These are phyloP conservation scores for Meiosimyza platycephala DNA, from an alignment of 2,888 invertebrate genomes.

Conservation along the genomic window DNA sequence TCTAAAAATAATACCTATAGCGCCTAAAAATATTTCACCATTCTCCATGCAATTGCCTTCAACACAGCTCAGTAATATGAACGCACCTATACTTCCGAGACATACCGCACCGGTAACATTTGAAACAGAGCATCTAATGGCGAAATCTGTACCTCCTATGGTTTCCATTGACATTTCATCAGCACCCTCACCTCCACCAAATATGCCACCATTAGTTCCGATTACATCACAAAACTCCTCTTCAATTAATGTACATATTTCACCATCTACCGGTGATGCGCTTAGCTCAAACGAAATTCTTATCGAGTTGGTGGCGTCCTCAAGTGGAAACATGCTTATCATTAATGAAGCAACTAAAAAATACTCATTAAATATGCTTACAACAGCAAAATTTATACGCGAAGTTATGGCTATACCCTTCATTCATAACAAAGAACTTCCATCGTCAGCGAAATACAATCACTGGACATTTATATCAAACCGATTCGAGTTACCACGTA, in stretches of 20 bases:
- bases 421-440: conserved; percentile 47
- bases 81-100: conserved; percentile 7
- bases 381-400: conserved; percentile 50
- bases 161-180: not conserved
- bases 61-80: conserved; percentile 22
- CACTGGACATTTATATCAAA: conserved; percentile 51
- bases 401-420: conserved; percentile 55
- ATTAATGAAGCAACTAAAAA: conserved; percentile 41
- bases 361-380: conserved; percentile 47
- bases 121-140: not conserved
- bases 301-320: conserved; percentile 46
- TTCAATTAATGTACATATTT: not conserved
- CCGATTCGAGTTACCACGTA: conserved; percentile 51
- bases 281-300: conserved; percentile 45
- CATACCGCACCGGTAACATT: not conserved
- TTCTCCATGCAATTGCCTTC: conserved; percentile 23
- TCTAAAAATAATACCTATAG: too few relatives aligned
- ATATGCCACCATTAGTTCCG: not conserved
- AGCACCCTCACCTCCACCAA: not conserved
- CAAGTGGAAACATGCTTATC: conserved; percentile 40
- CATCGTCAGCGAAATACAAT: conserved; percentile 19
- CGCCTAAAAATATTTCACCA: not conserved
- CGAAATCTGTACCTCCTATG: not conserved
- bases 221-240: not conserved
- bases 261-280: not conserved